Evolutionary conservation across 2,888 invertebrate species (phyloP).

Genomic region (Clusia tigrina): DNA sequence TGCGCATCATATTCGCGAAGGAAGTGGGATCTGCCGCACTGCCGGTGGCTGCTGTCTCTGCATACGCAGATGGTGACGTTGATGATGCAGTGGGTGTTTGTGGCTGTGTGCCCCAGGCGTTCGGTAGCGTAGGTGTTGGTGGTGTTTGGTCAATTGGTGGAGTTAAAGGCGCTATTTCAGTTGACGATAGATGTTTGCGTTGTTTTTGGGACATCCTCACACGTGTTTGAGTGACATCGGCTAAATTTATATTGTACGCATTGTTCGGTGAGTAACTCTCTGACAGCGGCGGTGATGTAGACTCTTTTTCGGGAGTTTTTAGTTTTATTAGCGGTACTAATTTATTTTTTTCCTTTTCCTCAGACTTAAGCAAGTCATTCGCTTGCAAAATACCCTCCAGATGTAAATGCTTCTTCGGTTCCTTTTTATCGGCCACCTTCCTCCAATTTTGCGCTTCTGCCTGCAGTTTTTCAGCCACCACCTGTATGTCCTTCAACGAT

Average conservation of each 20-base stretch:
- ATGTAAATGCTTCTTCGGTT: conserved; percentile 60
- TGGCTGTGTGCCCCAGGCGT: conserved; percentile 52
- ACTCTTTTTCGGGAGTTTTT: conserved; percentile 4
- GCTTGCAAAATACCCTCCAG: conserved; percentile 38
- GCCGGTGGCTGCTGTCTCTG: conserved; percentile 49
- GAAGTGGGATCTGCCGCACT: conserved; percentile 51
- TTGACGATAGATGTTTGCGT: conserved; percentile 67
- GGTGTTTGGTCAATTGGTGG: conserved; percentile 33
- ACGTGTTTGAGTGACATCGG: conserved; percentile 53
- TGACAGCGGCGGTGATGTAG: conserved; percentile 28
- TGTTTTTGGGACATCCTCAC: conserved; percentile 69
- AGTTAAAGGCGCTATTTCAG: conserved; percentile 24
- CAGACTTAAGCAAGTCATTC: conserved; percentile 65
- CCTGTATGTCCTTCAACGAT: conserved; percentile 32
- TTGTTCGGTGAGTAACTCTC: conserved; percentile 35
- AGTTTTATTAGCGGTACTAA: conserved; percentile 55
- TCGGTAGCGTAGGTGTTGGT: conserved; percentile 44
- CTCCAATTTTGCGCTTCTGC: conserved; percentile 55
- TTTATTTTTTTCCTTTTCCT: conserved; percentile 66
- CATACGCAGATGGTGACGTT: conserved; percentile 26
- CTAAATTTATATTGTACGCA: conserved; percentile 52
- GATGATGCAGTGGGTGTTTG: conserved; percentile 32
- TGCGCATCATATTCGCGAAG: conserved; percentile 59
- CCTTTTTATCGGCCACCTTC: conserved; percentile 64
- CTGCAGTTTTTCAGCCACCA: conserved; percentile 36